Base-by-base conservation (phyloP, 2,888 invertebrate genomes). In the Platycheirus rosarum region DNA sequence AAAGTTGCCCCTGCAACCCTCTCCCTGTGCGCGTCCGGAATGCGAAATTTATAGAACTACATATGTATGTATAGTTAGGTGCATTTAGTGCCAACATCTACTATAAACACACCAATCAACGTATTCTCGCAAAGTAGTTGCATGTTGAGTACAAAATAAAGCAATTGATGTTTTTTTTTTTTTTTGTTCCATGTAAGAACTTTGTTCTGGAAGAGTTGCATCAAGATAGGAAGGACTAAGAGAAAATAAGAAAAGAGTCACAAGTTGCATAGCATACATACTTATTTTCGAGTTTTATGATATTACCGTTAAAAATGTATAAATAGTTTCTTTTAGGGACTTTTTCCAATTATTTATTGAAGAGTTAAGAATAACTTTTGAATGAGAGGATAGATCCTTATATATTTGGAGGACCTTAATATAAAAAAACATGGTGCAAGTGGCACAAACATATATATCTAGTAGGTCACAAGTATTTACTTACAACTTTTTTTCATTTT, bases 41-140 rank as follows among this genome's bases (percentile, higher is more conserved):
- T 55, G 32, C 13, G 62, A 82, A 76, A 66, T 48, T 70, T 75
- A 65, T 32, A 32, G 29, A 2, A 26, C 26, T 26, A 26, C 6
- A 6, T 26, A 26, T 32, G 8, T 32, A 7, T 62, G 13, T 60
- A 44, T 55, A 66, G 66, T 76, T 62, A 68, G 71, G 73, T 68
- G 82, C 70, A 82, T 80, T 80, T 80, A 75, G 76, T 55, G 44
- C 80, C 70, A 80, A 76, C 80, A 79, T 76, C 66, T 37, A 68
- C 66, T 55, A 76, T 82, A 76, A 82, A 71, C 66, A 82, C 71
- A 76, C 82, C 82, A 82, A 82, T 76, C 76, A 82, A 82, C 80
- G 80, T 80, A 69, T 75, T 60, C 51, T 75, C 46, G 48, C 66
- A 82, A 76, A 76, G 82, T 68, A 76, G 66, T 66, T 75, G 76